Evolutionary conservation across 2,113 vertebrate species (phyloP).

Genomic region (Grantiella picta): DNA sequence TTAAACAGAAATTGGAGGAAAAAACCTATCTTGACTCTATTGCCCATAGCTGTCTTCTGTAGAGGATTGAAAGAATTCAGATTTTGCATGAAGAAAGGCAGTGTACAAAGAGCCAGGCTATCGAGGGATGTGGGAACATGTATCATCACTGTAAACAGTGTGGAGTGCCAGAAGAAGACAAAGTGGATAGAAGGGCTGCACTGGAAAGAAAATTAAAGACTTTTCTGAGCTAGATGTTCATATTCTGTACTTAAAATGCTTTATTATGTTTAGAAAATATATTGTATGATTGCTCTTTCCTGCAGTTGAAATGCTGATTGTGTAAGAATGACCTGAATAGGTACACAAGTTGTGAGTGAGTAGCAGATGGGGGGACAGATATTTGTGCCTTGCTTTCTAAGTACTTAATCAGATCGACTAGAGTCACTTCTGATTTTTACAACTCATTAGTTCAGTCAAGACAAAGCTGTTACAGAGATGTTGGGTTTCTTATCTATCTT

Average conservation of each 20-base stretch:
- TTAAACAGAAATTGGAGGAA: neutral
- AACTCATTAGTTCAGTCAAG: neutral
- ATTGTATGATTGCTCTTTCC: neutral
- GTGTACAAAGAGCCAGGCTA: neutral
- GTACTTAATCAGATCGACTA: neutral
- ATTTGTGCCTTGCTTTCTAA: neutral
- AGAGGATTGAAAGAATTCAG: neutral
- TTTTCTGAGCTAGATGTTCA: neutral
- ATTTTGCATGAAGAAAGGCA: neutral
- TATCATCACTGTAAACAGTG: neutral
- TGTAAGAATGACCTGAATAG: neutral
- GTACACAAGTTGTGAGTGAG: neutral
- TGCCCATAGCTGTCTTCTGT: neutral
- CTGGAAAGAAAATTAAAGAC: neutral
- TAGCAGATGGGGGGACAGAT: neutral
- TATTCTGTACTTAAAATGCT: neutral
- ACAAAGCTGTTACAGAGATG: neutral
- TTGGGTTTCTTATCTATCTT: neutral
- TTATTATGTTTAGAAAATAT: neutral
- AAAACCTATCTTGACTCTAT: neutral
- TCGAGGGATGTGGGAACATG: neutral
- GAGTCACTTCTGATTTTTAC: neutral
- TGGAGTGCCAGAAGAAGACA: neutral
- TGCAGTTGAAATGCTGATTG: neutral
- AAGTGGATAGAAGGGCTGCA: neutral